Conservation (phyloP, 2,113 vertebrate species). For the Pycnonotus jocosus region DNA sequence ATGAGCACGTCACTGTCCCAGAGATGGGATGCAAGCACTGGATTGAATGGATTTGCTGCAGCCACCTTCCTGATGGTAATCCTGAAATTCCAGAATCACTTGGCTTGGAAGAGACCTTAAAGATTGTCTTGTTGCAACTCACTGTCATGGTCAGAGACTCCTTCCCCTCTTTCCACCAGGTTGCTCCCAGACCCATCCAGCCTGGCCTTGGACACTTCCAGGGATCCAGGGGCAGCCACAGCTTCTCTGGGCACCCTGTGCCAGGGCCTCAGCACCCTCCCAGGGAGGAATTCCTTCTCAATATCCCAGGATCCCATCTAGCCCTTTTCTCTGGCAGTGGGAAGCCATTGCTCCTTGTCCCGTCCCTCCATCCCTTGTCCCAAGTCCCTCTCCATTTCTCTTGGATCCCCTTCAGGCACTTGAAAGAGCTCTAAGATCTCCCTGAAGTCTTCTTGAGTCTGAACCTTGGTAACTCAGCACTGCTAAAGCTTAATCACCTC, state of each 20-base stretch:
- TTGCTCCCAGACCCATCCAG: fast-evolving
- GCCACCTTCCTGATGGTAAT: not conserved
- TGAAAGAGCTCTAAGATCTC: not conserved
- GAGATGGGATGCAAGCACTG: not conserved
- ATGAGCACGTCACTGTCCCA: not conserved
- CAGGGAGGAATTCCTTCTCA: not conserved
- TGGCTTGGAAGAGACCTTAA: not conserved
- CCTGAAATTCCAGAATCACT: not conserved
- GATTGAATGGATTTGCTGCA: not conserved
- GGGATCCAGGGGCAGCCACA: not conserved
- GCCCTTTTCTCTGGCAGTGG: not conserved
- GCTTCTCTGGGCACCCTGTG: not conserved
- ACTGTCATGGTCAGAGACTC: not conserved
- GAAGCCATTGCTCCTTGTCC: not conserved
- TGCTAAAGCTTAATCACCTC: not conserved
- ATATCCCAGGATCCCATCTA: not conserved
- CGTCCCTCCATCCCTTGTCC: not conserved
- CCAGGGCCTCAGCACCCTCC: not conserved
- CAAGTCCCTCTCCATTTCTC: not conserved
- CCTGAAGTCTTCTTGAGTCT: not conserved
- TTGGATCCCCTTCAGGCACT: not conserved
- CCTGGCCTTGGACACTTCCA: not conserved
- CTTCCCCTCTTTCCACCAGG: not conserved
- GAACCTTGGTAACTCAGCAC: not conserved
- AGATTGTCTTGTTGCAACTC: not conserved